Base-by-base conservation (phyloP, 2,113 vertebrate genomes). In the Nymphicus hollandicus region DNA sequence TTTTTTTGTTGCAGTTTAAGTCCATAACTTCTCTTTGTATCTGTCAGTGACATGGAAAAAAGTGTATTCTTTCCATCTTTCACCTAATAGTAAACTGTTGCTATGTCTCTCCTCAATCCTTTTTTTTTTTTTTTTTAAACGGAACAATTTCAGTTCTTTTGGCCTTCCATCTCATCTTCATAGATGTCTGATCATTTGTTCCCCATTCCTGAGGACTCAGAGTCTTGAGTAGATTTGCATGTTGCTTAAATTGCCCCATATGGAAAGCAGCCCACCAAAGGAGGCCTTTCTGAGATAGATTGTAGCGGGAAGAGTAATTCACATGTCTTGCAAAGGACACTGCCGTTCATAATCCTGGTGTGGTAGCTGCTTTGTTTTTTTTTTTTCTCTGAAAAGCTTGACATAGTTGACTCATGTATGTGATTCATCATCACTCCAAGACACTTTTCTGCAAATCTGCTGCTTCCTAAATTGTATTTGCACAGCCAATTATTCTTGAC, bases 381-480 rank as follows among this genome's bases (percentile, higher is more conserved):
- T 58, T 72, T 49, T 69, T 12, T 6, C 71, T 37, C 70, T 79
- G 65, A 76, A 92, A 96, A 89, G 5, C 89, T 65, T 92, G 83
- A 55, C 25, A 15, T 56, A 86, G 83, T 89, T 93, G 86, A 91
- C 93, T 95, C 84, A 49, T 87, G 56, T 66, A 85, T 69, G 65
- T 95, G 91, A 95, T 96, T 95, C 93, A 95, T 95, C 94, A 89
- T 95, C 89, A 76, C 93, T 87, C 93, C 73, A 69, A 93, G 77
- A 95, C 64, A 81, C 61, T 91, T 86, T 81, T 85, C 81, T 85
- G 65, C 52, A 95, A 95, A 93, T 95, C 77, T 97, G 91, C 73
- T 87, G 77, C 84, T 90, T 96, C 56, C 73, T 89, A 92, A 87
- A 95, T 89, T 84, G 83, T 93, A 52, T 93, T 95, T 92, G 89